A percentile compares a stretch with the other conserved stretches of the same genome.
These are phyloP conservation scores for Drymonia ruficornis DNA, from an alignment of 2,888 invertebrate genomes.

Conservation along the genomic window DNA sequence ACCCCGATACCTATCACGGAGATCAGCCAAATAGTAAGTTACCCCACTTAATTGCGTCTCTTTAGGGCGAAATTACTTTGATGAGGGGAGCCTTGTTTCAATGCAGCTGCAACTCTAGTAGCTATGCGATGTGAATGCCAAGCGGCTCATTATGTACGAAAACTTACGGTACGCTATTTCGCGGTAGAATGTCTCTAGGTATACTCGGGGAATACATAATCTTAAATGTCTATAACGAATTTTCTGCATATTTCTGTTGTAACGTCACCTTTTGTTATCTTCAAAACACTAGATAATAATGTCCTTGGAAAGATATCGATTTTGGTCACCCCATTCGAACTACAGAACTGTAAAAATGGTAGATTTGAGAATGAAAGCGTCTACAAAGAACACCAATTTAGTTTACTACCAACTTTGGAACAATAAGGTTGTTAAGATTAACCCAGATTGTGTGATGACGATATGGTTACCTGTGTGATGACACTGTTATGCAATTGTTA, in stretches of 20 bases:
- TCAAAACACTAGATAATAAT: conserved; percentile 24
- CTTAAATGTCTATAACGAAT: conserved; percentile 12
- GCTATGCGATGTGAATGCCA: conserved; percentile 51
- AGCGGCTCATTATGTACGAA: conserved; percentile 54
- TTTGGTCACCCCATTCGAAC: conserved; percentile 23
- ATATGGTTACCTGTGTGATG: conserved; percentile 40
- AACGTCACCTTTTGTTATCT: conserved; percentile 8
- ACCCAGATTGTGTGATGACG: conserved; percentile 35
- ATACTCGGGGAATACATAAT: conserved; percentile 40
- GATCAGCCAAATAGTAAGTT: conserved; percentile 88
- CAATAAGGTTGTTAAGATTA: conserved; percentile 31
- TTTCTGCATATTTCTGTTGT: conserved; percentile 5
- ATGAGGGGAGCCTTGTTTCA: conserved; percentile 28
- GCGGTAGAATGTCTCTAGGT: conserved; percentile 39
- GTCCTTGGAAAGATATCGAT: conserved; percentile 25
- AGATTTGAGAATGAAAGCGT: not conserved
- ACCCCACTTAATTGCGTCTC: conserved; percentile 29
- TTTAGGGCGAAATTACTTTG: conserved; percentile 23
- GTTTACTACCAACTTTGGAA: conserved; percentile 27
- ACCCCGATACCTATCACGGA: conserved; percentile 87
- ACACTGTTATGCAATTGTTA: conserved; percentile 38
- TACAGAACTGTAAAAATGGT: conserved; percentile 4
- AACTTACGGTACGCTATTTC: conserved; percentile 49
- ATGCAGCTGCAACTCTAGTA: conserved; percentile 44
- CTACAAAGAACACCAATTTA: conserved; percentile 12